Base-by-base conservation (phyloP, 2,113 vertebrate genomes). In the Perca schrenkii region DNA sequence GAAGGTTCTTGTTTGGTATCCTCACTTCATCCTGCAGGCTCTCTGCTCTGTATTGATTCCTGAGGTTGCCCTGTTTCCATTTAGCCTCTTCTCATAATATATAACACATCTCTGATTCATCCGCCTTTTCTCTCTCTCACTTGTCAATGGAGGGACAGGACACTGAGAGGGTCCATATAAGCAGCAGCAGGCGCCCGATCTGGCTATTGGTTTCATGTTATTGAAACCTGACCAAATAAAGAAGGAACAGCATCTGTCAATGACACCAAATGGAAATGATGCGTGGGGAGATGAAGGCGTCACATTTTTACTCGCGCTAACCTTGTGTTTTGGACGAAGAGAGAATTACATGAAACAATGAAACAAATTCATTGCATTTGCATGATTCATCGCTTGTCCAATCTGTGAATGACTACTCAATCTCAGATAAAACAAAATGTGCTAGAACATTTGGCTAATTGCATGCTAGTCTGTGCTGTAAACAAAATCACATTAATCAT, bases 11-110 rank as follows among this genome's bases (percentile, higher is more conserved):
- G 74, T 85, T 93, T 91, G 77, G 90, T 92, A 94, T 94, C 93
- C 92, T 86, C 67, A 8, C 76, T 84, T 70, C 80, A 79, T 90
- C 70, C 86, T 79, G 58, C 77, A 50, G 86, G 72, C 87, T 83
- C 81, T 90, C 65, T 62, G 64, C 79, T 89, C 61, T 66, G 88
- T 94, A 92, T 95, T 90, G 93, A 94, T 94, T 88, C 90, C 80
- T 2, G 64, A 88, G 82, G 86, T 80, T 80, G 86, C 75, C 78
- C 86, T 88, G 83, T 93, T 94, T 90, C 86, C 92, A 92, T 93
- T 93, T 92, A 92, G 91, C 86, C 86, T 90, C 85, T 88, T 92
- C 88, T 94, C 86, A 92, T 92, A 91, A 91, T 86, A 92, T 91
- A 91, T 85, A 93, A 93, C 90, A 93, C 90, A 83, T 83, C 83